These are phyloP conservation scores for Corydoras maculifer DNA, from an alignment of 2,113 vertebrate genomes.

Conservation along the genomic window DNA sequence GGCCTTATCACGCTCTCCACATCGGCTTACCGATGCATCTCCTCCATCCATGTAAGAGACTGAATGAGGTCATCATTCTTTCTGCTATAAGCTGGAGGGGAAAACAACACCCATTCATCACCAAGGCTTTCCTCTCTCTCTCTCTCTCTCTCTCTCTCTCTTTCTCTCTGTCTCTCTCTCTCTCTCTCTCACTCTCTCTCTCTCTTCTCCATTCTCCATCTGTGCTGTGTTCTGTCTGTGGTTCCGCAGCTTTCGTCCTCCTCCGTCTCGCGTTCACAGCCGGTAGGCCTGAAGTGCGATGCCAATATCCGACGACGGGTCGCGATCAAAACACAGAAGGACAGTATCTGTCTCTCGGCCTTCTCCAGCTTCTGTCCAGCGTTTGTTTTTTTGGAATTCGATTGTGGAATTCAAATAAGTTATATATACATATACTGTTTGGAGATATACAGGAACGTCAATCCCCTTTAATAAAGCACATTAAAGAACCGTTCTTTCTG, in stretches of 20 bases:
- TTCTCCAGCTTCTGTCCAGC: neutral
- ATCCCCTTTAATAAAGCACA: no score
- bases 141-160: neutral
- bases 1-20: no score
- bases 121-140: neutral
- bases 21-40: neutral
- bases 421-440: no score
- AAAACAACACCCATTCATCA: neutral
- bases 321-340: neutral
- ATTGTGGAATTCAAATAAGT: no score
- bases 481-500: no score
- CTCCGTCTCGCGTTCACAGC: neutral
- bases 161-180: neutral
- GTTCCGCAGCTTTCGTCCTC: no score
- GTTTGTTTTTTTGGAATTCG: no score
- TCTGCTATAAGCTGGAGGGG: neutral
- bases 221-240: neutral
- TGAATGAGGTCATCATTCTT: slow-evolving; percentile 5
- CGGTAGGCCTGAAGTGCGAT: neutral
- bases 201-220: neutral
- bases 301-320: neutral
- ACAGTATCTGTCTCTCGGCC: neutral
- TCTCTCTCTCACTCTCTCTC: no score
- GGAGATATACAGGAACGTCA: no score
- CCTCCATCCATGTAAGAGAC: slow-evolving; percentile 14